A percentile compares a stretch with the other conserved stretches of the same genome.
phyloP scores from a whole-genome alignment of 2,113 vertebrate species.

The Brachionichthys hirsutus region DNA sequence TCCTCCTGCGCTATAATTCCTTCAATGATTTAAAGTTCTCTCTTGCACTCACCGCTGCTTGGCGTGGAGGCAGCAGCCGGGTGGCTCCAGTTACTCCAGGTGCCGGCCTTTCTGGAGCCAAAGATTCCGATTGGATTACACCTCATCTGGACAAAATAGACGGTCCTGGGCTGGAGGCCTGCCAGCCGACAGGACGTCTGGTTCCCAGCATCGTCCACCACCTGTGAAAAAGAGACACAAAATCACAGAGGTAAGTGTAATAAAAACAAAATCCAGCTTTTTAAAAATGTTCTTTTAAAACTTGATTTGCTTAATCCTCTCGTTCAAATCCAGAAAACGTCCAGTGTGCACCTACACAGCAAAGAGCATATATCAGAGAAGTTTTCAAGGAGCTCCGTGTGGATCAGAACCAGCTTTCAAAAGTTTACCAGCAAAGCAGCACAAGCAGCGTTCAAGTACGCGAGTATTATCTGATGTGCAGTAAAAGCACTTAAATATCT shows the following conservation, averaged over 20 bases:
- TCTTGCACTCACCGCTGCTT: conserved; percentile 79
- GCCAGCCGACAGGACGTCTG: conserved; percentile 91
- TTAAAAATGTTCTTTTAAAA: too few species aligned
- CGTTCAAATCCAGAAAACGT: neutral
- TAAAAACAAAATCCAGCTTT: too few species aligned
- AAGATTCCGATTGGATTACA: conserved; percentile 94
- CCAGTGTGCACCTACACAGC: neutral
- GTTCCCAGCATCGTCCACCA: conserved; percentile 90
- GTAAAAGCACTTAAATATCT: conserved; percentile 10
- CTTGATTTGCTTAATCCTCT: too few species aligned
- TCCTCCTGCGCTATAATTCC: neutral
- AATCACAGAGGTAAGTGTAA: too few species aligned
- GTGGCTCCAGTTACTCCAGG: conserved; percentile 96
- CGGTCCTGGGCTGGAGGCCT: conserved; percentile 85
- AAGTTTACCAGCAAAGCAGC: neutral
- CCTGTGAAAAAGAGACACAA: conserved; percentile 65
- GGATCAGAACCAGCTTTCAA: conserved; percentile 32
- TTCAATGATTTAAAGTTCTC: neutral
- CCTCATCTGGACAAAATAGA: conserved; percentile 94
- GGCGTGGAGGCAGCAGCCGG: conserved; percentile 91
- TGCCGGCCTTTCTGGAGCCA: conserved; percentile 89
- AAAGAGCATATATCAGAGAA: conserved; percentile 9
- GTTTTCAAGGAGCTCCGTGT: neutral
- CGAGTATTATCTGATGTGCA: conserved; percentile 16
- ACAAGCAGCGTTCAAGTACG: neutral